These are phyloP conservation scores for Aythya baeri DNA, from an alignment of 2,113 vertebrate genomes.

Conservation along the genomic window DNA sequence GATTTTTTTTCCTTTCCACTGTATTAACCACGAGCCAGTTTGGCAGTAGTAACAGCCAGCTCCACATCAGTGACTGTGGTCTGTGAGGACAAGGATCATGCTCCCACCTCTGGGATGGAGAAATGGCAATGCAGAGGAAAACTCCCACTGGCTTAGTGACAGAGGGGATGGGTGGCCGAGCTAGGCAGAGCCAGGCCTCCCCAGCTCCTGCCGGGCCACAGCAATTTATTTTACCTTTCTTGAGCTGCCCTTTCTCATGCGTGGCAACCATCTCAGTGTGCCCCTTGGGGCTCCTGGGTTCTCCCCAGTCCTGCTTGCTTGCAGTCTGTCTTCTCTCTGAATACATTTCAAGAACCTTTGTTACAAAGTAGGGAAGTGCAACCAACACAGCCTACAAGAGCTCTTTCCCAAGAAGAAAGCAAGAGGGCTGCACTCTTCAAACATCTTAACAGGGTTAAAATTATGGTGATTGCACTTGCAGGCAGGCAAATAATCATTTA, in stretches of 20 bases:
- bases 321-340: not conserved
- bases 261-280: not conserved
- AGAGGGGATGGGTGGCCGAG: not conserved
- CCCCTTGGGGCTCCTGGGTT: not conserved
- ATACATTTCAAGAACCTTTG: not conserved
- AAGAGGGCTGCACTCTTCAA: not conserved
- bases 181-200: not conserved
- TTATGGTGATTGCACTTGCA: slow-evolving; percentile 8
- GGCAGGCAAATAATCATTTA: slow-evolving; percentile 1
- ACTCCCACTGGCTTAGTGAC: not conserved
- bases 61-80: fast-evolving
- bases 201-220: not conserved
- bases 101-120: not conserved
- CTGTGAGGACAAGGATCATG: not conserved
- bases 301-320: too few species aligned
- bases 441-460: slow-evolving; percentile 15
- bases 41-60: not conserved
- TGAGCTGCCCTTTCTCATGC: not conserved
- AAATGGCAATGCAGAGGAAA: not conserved
- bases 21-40: not conserved
- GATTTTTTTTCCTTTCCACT: not conserved
- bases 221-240: not conserved
- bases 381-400: not conserved
- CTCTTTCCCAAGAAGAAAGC: slow-evolving; percentile 15
- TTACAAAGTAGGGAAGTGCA: not conserved